Evolutionary conservation across 2,888 invertebrate genomes (phyloP), one percentile per base, ranked within the genome.

Genomic region (Trichogramma dendrolimi): DNA sequence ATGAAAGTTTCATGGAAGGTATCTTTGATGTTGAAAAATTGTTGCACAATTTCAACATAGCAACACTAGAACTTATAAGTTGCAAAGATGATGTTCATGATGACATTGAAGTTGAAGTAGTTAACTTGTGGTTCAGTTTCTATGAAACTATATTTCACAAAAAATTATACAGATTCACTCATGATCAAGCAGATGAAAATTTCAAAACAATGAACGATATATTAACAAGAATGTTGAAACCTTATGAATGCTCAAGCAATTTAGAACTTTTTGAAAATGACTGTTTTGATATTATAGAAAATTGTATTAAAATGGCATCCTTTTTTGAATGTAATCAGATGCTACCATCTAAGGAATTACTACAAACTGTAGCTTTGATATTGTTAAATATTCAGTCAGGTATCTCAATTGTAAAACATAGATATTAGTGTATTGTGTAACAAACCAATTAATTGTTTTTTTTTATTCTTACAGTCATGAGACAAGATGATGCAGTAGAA

Each of bases 91-190:
- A 56, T 43, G 53, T 10, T 57, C 67, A 70, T 62, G 60, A 69
- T 10, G 55, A 63, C 41, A 8, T 48, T 38, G 61, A 72, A 51
- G 40, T 71, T 4, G 68, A 67, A 60, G 64, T 64, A 7, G 70
- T 75, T 11, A 70, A 73, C 40, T 72, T 70, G 64, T 75, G 75
- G 75, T 63, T 75, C 0, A 66, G 67, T 4, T 67, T 73, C 49
- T 62, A 73, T 11, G 66, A 68, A 1, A 71, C 67, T 55, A 62
- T 73, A 5, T 63, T 70, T 0, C 66, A 71, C 57, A 54, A 50
- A 58, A 54, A 66, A 59, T 53, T 65, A 66, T 63, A 68, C 5
- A 67, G 54, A 65, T 64, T 63, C 56, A 54, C 52, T 2, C 59
- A 40, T 41, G 39, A 49, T 57, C 57, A 57, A 5, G 58, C 52